Conservation (phyloP, 2,797 vertebrate genomes). For the Euthynnus affinis region DNA sequence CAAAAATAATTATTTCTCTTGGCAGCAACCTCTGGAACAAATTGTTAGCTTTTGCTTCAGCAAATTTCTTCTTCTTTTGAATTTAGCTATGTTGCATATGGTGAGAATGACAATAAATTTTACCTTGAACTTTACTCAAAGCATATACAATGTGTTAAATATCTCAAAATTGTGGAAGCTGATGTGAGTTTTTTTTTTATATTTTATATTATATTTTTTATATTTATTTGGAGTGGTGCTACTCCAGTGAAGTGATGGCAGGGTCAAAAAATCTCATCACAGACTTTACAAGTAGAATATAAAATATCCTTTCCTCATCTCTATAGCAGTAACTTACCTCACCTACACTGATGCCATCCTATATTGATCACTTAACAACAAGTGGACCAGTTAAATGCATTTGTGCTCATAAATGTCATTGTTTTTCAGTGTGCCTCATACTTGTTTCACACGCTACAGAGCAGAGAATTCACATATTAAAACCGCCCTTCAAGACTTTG, state of each 20-base stretch:
- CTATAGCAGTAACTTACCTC: constrained; percentile 42
- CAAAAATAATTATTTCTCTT: background rate
- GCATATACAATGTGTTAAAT: too few species aligned
- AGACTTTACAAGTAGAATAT: constrained; percentile 37
- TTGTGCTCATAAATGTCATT: constrained; percentile 76
- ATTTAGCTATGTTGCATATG: background rate
- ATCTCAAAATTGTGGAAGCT: too few species aligned
- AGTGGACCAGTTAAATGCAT: constrained; percentile 77
- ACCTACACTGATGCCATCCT: constrained; percentile 40
- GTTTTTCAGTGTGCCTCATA: constrained; percentile 64
- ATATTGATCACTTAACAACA: constrained; percentile 76
- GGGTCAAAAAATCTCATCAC: constrained; percentile 28
- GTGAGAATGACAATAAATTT: too few species aligned
- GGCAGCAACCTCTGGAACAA: background rate
- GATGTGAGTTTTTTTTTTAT: too few species aligned
- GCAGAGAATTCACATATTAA: constrained; percentile 84
- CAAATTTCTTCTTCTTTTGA: too few species aligned
- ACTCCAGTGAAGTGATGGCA: constrained; percentile 6
- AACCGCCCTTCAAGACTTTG: constrained; percentile 84
- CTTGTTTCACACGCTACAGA: constrained; percentile 77
- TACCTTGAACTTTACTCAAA: too few species aligned
- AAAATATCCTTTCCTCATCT: constrained; percentile 32
- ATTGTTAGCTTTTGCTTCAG: background rate
- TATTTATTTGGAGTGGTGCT: background rate
- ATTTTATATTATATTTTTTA: background rate